Conservation (phyloP, 1,140 invertebrate genomes). For the Heliothis virescens region DNA sequence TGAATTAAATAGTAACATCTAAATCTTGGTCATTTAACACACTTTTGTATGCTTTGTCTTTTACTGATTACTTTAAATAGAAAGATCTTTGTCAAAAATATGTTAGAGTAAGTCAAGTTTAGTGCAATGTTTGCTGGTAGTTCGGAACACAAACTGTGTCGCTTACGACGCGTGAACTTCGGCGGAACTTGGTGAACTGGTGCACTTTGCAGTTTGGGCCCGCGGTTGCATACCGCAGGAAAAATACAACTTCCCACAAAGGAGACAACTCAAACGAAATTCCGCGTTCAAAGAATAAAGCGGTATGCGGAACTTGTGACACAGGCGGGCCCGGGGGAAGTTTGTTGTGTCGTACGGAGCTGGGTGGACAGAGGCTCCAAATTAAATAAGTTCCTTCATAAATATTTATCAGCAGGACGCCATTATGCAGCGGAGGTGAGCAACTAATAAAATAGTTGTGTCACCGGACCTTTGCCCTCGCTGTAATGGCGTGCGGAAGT, state of each 20-base stretch:
- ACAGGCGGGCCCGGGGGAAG: neutral
- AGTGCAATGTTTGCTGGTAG: too few species aligned
- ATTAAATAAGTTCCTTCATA: conserved; percentile 40
- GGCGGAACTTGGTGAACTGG: neutral
- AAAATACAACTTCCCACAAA: neutral
- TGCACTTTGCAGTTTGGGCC: neutral
- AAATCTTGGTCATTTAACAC: too few species aligned
- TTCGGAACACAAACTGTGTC: too few species aligned
- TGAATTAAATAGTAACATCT: too few species aligned
- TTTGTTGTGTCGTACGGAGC: neutral
- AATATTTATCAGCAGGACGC: conserved; percentile 38
- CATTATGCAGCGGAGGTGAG: conserved; percentile 35
- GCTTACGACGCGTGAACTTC: neutral
- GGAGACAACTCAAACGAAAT: conserved; percentile 1
- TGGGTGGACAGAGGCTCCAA: conserved; percentile 12
- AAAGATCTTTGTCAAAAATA: too few species aligned
- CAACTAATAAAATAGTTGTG: conserved; percentile 38
- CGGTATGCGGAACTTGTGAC: neutral
- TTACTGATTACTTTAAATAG: neutral
- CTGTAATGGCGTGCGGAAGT: neutral
- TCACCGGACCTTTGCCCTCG: neutral
- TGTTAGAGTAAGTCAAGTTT: too few species aligned
- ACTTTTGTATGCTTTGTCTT: neutral
- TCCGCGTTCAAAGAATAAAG: neutral
- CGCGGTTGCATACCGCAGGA: neutral